phyloP scores from a whole-genome alignment of 2,797 vertebrate species.

The Cottoperca gobio region DNA sequence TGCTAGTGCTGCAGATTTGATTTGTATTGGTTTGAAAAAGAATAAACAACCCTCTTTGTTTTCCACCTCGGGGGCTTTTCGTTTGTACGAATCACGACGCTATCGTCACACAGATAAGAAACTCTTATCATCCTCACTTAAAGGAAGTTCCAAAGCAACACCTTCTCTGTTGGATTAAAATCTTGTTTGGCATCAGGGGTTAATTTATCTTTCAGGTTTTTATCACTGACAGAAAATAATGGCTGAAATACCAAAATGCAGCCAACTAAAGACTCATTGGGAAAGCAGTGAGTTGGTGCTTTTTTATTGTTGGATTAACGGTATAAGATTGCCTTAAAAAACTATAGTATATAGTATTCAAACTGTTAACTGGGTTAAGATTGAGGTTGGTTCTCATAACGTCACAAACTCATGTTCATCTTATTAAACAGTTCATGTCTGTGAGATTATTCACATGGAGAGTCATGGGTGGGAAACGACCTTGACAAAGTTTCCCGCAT shows the following conservation, averaged over 20 bases:
- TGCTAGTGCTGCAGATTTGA: conserved; percentile 1
- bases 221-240: conserved; percentile 4
- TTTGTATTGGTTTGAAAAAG: conserved; percentile 24
- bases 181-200: neutral
- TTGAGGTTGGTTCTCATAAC: neutral
- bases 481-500: neutral
- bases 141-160: neutral
- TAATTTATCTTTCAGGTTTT: neutral
- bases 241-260: neutral
- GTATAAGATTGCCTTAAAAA: conserved; percentile 12
- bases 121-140: neutral
- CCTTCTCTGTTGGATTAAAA: conserved; percentile 27
- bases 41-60: conserved; percentile 53
- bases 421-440: neutral
- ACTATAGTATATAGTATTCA: neutral
- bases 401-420: neutral
- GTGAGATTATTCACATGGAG: neutral
- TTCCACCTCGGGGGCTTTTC: neutral
- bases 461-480: neutral
- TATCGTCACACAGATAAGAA: conserved; percentile 20
- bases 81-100: conserved; percentile 1
- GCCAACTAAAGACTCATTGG: neutral
- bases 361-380: neutral
- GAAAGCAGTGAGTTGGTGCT: neutral
- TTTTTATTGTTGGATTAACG: neutral